Percentiles rank a stretch among this genome's conserved stretches.
Evolutionary conservation across 2,888 invertebrate species (phyloP).

Genomic region (Leucoma salicis): DNA sequence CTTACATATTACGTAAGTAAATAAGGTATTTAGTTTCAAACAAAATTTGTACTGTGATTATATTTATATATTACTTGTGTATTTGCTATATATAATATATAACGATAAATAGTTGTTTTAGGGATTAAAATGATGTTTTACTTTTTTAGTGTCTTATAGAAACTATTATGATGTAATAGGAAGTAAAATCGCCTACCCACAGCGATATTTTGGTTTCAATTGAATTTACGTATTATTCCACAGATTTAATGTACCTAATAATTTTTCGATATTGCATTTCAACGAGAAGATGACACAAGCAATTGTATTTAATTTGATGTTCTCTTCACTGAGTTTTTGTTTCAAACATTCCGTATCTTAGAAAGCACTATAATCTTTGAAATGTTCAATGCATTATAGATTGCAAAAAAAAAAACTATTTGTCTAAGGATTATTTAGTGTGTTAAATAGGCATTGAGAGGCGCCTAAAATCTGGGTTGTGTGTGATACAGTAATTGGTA

Average conservation of each 20-base stretch:
- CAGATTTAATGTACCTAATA: no score
- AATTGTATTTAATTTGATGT: background rate
- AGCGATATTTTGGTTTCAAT: no score
- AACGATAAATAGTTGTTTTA: no score
- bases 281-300: background rate
- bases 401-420: background rate
- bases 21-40: background rate
- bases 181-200: no score
- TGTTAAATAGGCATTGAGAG: background rate
- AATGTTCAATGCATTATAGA: background rate
- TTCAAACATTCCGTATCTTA: background rate
- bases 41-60: constrained; percentile 1
- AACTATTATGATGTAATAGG: no score
- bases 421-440: background rate
- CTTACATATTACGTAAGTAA: background rate
- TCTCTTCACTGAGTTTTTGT: background rate
- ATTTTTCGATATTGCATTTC: no score
- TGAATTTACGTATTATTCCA: no score
- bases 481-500: constrained; percentile 5
- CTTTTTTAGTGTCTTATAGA: no score
- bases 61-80: background rate
- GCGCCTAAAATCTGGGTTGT: constrained; percentile 1
- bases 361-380: background rate
- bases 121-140: no score
- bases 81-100: background rate